Conservation (phyloP, 2,888 invertebrate species). For the Thera britannica region DNA sequence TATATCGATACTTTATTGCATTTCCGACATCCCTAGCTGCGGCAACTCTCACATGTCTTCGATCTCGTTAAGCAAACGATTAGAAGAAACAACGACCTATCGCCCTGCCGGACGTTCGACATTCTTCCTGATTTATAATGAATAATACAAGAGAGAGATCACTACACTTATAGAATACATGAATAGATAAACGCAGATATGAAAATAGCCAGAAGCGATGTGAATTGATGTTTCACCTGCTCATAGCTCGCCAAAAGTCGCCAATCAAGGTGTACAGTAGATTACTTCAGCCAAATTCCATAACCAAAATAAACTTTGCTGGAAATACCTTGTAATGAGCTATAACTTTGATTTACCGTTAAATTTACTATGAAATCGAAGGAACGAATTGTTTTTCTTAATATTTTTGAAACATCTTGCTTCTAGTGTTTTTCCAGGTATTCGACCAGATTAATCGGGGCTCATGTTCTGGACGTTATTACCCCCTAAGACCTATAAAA, state of each 20-base stretch:
- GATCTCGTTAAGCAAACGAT: neutral
- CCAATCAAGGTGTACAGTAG: neutral
- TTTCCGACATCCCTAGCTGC: too few relatives aligned
- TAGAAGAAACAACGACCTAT: neutral
- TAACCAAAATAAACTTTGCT: constrained; percentile 1
- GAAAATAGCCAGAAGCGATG: constrained; percentile 9
- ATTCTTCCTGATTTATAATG: constrained; percentile 10
- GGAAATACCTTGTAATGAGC: constrained; percentile 9
- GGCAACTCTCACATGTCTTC: too few relatives aligned
- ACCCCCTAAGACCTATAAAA: too few relatives aligned
- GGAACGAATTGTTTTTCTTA: too few relatives aligned
- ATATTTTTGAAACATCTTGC: too few relatives aligned
- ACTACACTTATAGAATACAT: neutral
- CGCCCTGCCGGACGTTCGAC: neutral
- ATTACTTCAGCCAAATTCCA: constrained; percentile 10
- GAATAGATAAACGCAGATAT: neutral
- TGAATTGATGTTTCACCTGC: constrained; percentile 6
- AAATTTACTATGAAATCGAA: too few relatives aligned
- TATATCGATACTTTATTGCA: too few relatives aligned
- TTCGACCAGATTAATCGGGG: too few relatives aligned
- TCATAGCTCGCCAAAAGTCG: neutral
- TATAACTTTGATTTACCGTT: constrained; percentile 5
- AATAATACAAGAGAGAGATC: constrained; percentile 14
- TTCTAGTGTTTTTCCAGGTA: too few relatives aligned
- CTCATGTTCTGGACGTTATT: too few relatives aligned